Conservation (phyloP, 1,140 invertebrate genomes). For the Drosophila tsacasi region DNA sequence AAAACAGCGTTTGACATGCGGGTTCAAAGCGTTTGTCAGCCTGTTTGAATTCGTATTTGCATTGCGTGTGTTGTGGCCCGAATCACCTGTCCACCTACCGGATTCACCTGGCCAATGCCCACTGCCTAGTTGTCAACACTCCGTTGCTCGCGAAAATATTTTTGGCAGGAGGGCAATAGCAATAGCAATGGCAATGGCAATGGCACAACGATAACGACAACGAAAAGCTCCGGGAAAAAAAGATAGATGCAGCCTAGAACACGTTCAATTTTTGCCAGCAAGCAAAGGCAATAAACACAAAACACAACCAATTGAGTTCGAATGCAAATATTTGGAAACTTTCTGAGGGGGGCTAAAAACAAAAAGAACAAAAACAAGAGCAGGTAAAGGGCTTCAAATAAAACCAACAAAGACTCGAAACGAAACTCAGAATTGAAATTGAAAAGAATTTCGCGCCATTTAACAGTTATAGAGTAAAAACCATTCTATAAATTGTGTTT, state of each 20-base stretch:
- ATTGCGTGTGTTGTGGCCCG: conserved; percentile 43
- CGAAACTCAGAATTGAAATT: conserved; percentile 64
- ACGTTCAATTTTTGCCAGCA: conserved; percentile 58
- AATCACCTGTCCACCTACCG: conserved; percentile 38
- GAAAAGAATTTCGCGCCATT: conserved; percentile 79
- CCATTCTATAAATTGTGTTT: neutral
- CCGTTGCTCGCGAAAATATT: conserved; percentile 45
- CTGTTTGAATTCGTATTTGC: conserved; percentile 75
- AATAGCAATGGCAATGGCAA: conserved; percentile 9
- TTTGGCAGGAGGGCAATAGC: conserved; percentile 27
- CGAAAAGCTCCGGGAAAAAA: conserved; percentile 36
- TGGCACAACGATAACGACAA: conserved; percentile 1
- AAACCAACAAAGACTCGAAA: conserved; percentile 24
- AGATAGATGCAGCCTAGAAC: conserved; percentile 30
- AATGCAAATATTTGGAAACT: conserved; percentile 77
- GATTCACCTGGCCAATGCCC: conserved; percentile 17
- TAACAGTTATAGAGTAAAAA: conserved; percentile 53
- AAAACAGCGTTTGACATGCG: conserved; percentile 62
- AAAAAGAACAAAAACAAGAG: conserved; percentile 40
- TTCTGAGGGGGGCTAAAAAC: conserved; percentile 26
- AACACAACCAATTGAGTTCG: conserved; percentile 80
- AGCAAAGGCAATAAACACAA: conserved; percentile 78
- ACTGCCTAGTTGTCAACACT: conserved; percentile 52
- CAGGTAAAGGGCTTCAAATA: neutral
- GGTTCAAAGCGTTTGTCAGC: conserved; percentile 61